These are phyloP conservation scores for Orbicella faveolata DNA, from an alignment of 64 coral and sea anemone species.

Conservation along the genomic window DNA sequence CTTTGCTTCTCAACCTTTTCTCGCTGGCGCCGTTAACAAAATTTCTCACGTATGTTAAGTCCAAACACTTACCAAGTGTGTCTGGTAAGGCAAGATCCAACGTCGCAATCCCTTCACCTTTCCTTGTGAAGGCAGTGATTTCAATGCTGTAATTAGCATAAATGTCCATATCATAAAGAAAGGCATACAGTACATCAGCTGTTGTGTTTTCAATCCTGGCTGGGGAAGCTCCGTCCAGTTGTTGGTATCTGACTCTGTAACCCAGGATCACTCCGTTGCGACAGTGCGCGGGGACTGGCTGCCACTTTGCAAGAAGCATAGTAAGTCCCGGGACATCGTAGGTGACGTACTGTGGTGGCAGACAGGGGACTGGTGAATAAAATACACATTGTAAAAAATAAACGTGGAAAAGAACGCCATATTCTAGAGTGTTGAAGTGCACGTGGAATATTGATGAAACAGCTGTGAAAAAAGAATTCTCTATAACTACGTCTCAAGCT, in stretches of 20 bases:
- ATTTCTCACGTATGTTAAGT: not conserved
- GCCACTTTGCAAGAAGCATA: conserved; percentile 41
- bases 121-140: conserved; percentile 56
- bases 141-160: conserved; percentile 58
- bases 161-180: conserved; percentile 43
- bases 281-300: conserved; percentile 46
- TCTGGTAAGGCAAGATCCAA: conserved; percentile 34
- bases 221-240: not conserved
- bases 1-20: no score
- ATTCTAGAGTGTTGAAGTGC: no score
- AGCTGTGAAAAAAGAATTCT: no score
- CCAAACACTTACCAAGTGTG: conserved; percentile 28
- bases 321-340: conserved; percentile 44
- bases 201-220: conserved; percentile 33
- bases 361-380: conserved; percentile 54
- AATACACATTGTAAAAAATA: not conserved
- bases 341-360: conserved; percentile 55
- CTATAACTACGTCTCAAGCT: no score
- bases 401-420: no score
- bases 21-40: not conserved
- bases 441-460: no score
- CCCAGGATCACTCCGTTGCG: conserved; percentile 63
- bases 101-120: conserved; percentile 47
- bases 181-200: not conserved
- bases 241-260: conserved; percentile 47